Conservation (phyloP, 2,888 invertebrate genomes). For the Sinopyrophorus schimmeli region DNA sequence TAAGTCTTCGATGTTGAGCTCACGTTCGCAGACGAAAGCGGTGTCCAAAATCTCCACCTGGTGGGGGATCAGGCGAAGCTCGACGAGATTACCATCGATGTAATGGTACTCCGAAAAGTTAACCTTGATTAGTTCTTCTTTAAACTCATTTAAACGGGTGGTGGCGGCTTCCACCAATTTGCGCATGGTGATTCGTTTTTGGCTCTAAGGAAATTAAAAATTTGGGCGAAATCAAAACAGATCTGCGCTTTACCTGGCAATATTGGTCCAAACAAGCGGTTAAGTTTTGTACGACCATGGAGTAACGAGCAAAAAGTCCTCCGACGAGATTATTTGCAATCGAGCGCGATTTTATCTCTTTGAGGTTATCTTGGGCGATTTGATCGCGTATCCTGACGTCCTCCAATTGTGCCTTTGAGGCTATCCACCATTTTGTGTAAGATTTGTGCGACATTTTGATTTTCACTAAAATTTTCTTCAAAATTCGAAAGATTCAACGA, state of each 20-base stretch:
- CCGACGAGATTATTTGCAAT: slow-evolving; percentile 59
- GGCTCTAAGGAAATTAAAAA: slow-evolving; percentile 53
- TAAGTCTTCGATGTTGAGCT: slow-evolving; percentile 51
- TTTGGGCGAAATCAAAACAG: neutral
- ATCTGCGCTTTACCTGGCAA: slow-evolving; percentile 49
- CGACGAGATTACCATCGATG: slow-evolving; percentile 70
- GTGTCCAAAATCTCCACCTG: slow-evolving; percentile 68
- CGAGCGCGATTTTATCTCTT: slow-evolving; percentile 54
- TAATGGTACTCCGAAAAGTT: slow-evolving; percentile 69
- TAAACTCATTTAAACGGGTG: slow-evolving; percentile 62
- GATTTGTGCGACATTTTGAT: slow-evolving; percentile 55
- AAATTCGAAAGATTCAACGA: neutral
- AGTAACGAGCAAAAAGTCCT: slow-evolving; percentile 60
- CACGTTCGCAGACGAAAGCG: slow-evolving; percentile 64
- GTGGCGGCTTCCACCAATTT: slow-evolving; percentile 63
- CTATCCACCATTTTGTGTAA: slow-evolving; percentile 59
- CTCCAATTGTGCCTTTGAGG: slow-evolving; percentile 52
- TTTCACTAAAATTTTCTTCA: slow-evolving; percentile 15
- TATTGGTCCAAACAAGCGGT: slow-evolving; percentile 66
- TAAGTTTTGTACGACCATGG: slow-evolving; percentile 60
- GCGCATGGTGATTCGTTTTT: slow-evolving; percentile 62
- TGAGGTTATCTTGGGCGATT: slow-evolving; percentile 40
- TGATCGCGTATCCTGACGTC: slow-evolving; percentile 52
- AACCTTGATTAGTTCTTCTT: slow-evolving; percentile 60
- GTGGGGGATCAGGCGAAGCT: slow-evolving; percentile 69